phyloP scores from a whole-genome alignment of 2,797 vertebrate species.

The Gambusia yucatana region DNA sequence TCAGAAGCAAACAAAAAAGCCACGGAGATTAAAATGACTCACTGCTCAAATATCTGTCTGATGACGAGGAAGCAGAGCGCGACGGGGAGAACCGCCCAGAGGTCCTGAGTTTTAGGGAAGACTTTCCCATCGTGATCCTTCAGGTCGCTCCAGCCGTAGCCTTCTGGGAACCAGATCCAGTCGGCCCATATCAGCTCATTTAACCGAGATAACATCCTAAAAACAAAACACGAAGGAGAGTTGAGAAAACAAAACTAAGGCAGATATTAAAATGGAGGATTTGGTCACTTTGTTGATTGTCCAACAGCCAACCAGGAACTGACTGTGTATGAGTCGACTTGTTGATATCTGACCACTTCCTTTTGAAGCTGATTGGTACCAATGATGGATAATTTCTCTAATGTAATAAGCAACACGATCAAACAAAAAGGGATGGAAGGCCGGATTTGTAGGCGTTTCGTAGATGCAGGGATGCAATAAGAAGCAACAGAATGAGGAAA shows the following conservation, averaged over 20 bases:
- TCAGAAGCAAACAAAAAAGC: constrained; percentile 24
- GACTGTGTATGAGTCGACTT: constrained; percentile 30
- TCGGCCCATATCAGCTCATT: constrained; percentile 91
- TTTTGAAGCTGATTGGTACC: constrained; percentile 15
- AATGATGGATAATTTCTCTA: constrained; percentile 8
- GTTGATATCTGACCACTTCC: constrained; percentile 27
- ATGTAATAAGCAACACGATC: neutral
- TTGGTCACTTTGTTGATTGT: constrained; percentile 17
- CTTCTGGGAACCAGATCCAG: constrained; percentile 92
- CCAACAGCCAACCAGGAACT: constrained; percentile 5
- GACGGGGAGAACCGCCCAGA: constrained; percentile 83
- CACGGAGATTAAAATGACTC: constrained; percentile 29
- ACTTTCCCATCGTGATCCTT: constrained; percentile 83
- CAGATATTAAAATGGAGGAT: constrained; percentile 6
- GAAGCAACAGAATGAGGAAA: neutral
- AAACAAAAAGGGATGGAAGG: neutral
- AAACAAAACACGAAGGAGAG: constrained; percentile 4
- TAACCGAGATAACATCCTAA: constrained; percentile 80
- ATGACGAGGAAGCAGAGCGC: constrained; percentile 79
- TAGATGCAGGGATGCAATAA: neutral
- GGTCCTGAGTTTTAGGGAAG: constrained; percentile 87
- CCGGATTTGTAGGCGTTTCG: neutral
- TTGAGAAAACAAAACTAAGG: constrained; percentile 38
- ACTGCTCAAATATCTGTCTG: constrained; percentile 83
- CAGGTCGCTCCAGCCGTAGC: constrained; percentile 91